These are phyloP conservation scores for Drosophila simulans DNA, from an alignment of 1,140 invertebrate genomes.

Conservation along the genomic window DNA sequence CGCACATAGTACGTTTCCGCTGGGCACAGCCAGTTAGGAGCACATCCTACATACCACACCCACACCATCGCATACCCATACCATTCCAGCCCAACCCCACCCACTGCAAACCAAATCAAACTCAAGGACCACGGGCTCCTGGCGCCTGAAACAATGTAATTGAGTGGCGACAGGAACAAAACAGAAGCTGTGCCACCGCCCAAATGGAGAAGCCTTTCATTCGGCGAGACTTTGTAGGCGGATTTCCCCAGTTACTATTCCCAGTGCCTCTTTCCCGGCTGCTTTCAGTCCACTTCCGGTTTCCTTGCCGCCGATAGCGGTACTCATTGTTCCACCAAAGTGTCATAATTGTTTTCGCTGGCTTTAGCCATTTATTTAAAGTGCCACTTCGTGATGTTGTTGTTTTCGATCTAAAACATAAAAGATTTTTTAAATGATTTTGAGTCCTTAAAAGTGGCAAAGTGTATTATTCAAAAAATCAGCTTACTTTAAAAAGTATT, in stretches of 20 bases:
- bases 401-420: constrained; percentile 6
- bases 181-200: constrained; percentile 31
- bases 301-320: constrained; percentile 15
- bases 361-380: constrained; percentile 41
- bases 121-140: constrained; percentile 47
- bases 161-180: constrained; percentile 38
- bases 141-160: constrained; percentile 56
- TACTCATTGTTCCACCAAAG: constrained; percentile 30
- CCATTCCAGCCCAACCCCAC: constrained; percentile 2
- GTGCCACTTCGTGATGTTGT: constrained; percentile 34
- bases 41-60: constrained; percentile 6
- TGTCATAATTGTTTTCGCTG: constrained; percentile 53
- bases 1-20: constrained; percentile 57
- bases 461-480: no score
- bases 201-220: constrained; percentile 44
- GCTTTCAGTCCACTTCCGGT: constrained; percentile 21
- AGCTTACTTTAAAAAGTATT: no score
- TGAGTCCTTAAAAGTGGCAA: no score
- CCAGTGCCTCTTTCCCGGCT: constrained; percentile 12
- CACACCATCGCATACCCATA: background rate
- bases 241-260: constrained; percentile 19
- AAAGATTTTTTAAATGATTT: no score
- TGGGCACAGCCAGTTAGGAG: constrained; percentile 62
- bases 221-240: constrained; percentile 22
- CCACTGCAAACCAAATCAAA: constrained; percentile 55